Percentiles rank a stretch among this genome's conserved stretches.
phyloP scores from a whole-genome alignment of 2,113 vertebrate species.

The Upupa epops region DNA sequence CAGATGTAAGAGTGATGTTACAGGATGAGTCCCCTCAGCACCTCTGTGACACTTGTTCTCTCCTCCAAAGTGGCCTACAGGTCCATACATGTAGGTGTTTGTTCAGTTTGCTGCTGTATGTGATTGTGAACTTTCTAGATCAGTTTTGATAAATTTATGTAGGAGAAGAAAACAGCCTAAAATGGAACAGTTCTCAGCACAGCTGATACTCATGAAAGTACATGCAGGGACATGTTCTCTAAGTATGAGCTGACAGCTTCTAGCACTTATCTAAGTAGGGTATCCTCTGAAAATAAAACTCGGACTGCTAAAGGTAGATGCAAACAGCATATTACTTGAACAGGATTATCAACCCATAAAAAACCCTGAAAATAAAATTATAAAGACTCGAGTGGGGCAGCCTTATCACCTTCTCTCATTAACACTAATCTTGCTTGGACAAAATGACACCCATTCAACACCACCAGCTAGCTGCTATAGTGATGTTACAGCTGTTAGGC shows the following conservation, averaged over 20 bases:
- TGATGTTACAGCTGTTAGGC: constrained; percentile 1
- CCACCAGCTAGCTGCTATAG: constrained; percentile 1
- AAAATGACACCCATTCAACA: constrained; percentile 3
- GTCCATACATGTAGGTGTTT: background rate
- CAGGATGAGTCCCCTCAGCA: background rate
- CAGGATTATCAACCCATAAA: background rate
- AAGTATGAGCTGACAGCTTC: background rate
- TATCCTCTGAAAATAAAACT: background rate
- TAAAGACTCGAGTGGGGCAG: background rate
- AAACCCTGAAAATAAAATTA: background rate
- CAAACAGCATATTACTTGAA: background rate
- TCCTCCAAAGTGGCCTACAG: background rate
- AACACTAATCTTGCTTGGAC: background rate
- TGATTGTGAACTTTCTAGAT: background rate
- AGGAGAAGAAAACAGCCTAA: background rate
- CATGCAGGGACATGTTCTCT: background rate
- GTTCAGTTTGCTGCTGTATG: background rate
- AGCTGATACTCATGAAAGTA: background rate
- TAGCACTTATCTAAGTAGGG: background rate
- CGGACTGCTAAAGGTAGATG: background rate
- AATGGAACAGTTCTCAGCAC: background rate
- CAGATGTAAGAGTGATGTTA: accelerated
- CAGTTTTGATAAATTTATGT: background rate
- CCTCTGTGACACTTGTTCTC: background rate
- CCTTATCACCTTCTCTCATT: background rate